Percentiles rank a stretch among this genome's conserved stretches.
phyloP scores from a whole-genome alignment of 2,888 invertebrate species.

The Galerucella nymphaeae region DNA sequence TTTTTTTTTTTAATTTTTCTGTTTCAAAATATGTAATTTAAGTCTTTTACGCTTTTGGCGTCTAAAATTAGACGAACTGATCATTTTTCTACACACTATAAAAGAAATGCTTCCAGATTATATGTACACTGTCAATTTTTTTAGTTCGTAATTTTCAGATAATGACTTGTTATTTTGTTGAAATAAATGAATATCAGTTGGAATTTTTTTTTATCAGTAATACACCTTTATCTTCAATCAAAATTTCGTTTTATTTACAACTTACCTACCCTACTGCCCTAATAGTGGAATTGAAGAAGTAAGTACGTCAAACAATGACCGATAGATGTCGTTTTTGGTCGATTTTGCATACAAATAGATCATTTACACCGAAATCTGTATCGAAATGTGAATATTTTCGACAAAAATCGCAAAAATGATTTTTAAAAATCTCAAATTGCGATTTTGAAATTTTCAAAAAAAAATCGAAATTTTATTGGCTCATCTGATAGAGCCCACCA shows the following conservation, averaged over 20 bases:
- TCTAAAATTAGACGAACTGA: constrained; percentile 60
- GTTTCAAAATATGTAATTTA: constrained; percentile 59
- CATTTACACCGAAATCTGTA: no score
- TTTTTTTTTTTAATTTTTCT: constrained; percentile 61
- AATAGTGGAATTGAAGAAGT: no score
- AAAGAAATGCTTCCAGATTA: constrained; percentile 63
- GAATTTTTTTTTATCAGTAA: constrained; percentile 43
- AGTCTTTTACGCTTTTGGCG: constrained; percentile 59
- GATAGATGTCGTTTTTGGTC: no score
- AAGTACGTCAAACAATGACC: no score
- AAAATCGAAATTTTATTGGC: no score
- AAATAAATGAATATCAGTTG: constrained; percentile 65
- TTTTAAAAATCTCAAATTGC: no score
- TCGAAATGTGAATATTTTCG: no score
- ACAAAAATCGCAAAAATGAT: no score
- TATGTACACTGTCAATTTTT: constrained; percentile 63
- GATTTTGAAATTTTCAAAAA: no score
- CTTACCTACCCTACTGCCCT: neutral
- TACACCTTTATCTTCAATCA: constrained; percentile 12
- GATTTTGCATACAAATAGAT: no score
- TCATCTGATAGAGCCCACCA: no score
- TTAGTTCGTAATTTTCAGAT: constrained; percentile 64
- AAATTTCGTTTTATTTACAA: constrained; percentile 5
- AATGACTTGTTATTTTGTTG: constrained; percentile 65
- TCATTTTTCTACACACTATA: constrained; percentile 62